Conservation (phyloP, 37 sponge, comb jelly and placozoan species). For the Oscarella lobularis region DNA sequence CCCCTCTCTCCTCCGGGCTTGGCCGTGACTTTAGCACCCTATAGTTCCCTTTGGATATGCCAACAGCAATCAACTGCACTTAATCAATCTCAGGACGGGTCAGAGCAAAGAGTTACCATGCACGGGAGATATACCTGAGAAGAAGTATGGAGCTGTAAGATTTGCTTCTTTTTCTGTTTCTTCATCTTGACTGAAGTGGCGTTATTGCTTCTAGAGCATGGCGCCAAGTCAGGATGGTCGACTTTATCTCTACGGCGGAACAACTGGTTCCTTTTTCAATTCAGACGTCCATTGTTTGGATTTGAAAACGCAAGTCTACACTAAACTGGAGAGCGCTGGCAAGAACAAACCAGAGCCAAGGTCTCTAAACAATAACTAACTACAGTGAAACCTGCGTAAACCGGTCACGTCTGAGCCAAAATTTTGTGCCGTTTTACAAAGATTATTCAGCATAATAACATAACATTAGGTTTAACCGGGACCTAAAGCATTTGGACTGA, state of each 20-base stretch:
- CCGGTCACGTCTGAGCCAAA: no score
- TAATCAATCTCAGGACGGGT: background rate
- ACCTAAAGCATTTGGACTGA: no score
- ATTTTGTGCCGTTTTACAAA: no score
- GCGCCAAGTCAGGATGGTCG: background rate
- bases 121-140: background rate
- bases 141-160: background rate
- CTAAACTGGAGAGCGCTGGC: no score
- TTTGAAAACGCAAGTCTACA: background rate
- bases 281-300: background rate
- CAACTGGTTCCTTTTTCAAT: background rate
- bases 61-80: background rate
- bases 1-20: no score
- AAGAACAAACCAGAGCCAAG: background rate
- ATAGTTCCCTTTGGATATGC: background rate
- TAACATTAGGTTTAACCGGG: no score
- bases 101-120: background rate
- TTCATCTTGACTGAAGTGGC: background rate
- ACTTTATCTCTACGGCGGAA: background rate
- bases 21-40: background rate
- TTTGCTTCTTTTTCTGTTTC: no score
- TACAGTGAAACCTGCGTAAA: constrained; percentile 1
- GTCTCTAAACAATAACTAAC: background rate
- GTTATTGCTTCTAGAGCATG: background rate
- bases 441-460: no score